These are phyloP conservation scores for Myotis daubentonii DNA, from an alignment of 2,797 vertebrate species.

Conservation along the genomic window DNA sequence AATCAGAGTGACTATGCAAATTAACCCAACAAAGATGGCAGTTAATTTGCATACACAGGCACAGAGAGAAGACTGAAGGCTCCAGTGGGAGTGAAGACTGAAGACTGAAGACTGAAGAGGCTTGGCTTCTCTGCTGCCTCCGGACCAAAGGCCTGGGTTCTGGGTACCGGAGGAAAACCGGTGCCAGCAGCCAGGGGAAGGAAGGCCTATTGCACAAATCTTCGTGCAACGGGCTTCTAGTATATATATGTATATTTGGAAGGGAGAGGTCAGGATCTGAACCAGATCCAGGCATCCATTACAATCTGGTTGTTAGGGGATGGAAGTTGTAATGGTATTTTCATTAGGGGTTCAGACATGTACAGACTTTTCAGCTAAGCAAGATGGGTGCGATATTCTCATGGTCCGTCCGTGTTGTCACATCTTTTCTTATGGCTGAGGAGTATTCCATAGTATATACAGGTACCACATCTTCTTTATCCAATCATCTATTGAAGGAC, in stretches of 20 bases:
- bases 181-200: too few relatives aligned
- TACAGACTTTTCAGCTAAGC: neutral
- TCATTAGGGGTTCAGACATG: neutral
- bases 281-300: neutral
- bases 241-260: neutral
- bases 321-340: neutral
- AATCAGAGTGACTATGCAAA: too few relatives aligned
- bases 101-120: too few relatives aligned
- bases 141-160: too few relatives aligned
- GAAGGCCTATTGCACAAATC: too few relatives aligned
- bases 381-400: neutral
- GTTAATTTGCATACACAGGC: too few relatives aligned
- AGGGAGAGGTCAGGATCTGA: neutral
- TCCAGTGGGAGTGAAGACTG: too few relatives aligned
- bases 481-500: neutral
- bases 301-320: neutral
- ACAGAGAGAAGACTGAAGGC: too few relatives aligned
- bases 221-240: too few relatives aligned
- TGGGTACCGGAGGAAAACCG: too few relatives aligned
- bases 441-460: neutral
- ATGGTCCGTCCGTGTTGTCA: neutral
- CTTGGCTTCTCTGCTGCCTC: too few relatives aligned
- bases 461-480: neutral
- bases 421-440: neutral
- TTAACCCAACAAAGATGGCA: too few relatives aligned